Conservation (phyloP, 1,140 invertebrate species). For the Musca domestica region DNA sequence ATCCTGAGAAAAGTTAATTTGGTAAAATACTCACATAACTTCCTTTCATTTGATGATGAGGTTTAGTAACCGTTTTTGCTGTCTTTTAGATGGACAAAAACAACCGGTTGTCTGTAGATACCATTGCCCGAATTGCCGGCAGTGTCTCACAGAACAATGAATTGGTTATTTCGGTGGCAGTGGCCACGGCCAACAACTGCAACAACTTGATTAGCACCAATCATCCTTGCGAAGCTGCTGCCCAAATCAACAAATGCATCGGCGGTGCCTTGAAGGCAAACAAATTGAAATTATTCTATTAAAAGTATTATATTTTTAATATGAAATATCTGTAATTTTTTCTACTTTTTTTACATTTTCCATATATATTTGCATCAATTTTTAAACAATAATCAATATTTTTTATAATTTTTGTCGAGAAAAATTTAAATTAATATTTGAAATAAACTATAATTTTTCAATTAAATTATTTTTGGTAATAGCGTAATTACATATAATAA, state of each 20-base stretch:
- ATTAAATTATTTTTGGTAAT: too few relatives aligned
- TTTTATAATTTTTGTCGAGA: too few relatives aligned
- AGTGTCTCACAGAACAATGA: constrained; percentile 41
- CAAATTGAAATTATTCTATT: constrained; percentile 33
- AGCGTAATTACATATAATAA: too few relatives aligned
- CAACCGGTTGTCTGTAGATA: constrained; percentile 18
- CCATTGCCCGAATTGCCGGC: constrained; percentile 33
- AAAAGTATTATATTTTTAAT: not conserved
- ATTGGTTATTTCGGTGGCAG: constrained; percentile 38
- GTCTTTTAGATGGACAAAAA: constrained; percentile 23
- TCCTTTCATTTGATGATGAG: not conserved
- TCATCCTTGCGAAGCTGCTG: constrained; percentile 38
- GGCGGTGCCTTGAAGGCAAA: constrained; percentile 34
- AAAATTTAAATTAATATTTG: too few relatives aligned
- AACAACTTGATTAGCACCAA: constrained; percentile 30
- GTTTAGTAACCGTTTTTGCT: not conserved
- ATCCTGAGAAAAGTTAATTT: constrained; percentile 41
- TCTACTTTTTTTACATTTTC: too few relatives aligned
- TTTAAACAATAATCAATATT: too few relatives aligned
- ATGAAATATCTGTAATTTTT: too few relatives aligned
- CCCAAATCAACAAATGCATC: constrained; percentile 45
- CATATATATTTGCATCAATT: too few relatives aligned
- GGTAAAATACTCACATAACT: constrained; percentile 26
- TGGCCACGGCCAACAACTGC: constrained; percentile 40
- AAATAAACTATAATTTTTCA: too few relatives aligned